Base-by-base conservation (phyloP, 2,113 vertebrate genomes). In the Pseudorhombus dupliciocellatus region DNA sequence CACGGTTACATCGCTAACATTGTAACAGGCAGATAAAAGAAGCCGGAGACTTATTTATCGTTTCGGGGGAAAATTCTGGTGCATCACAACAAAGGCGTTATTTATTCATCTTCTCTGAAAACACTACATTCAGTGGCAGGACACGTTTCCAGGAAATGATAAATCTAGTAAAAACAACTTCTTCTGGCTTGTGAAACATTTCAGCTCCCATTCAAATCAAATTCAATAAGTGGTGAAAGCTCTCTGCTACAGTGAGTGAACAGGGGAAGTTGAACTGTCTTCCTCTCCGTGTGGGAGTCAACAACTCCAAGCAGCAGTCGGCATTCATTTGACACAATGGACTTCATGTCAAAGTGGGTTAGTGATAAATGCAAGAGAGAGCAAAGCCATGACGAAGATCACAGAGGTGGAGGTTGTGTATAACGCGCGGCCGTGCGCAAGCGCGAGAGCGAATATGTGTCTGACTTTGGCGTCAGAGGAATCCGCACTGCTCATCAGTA, bases 401-500 rank as follows among this genome's bases (percentile, higher is more conserved):
- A 67, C 50, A 67, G 48, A 85, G 68, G 62, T 81, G 72, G 67
- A 87, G 70, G 69, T 75, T 71, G 84, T 70, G 56, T 62, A 50
- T 65, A 7, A 46, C 10, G 56, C 25, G 57, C 7, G 18, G 30
- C 14, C 63, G 31, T 37, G 21, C n/a, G 46, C 22, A 24, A 7
- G 21, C 16, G 34, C 24, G 57, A 61, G 26, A 42, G 42, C 18
- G 42, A 16, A 9, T 26, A 50, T 40, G 42, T 2, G 46, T 7
- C n/a, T 63, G 62, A 66, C 71, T 62, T 81, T 40, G 4, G 31
- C 63, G 55, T 79, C 46, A 59, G 54, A 71, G 69, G 50, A 79
- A 81, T 85, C 70, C 34, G 81, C 82, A 48, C 51, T 10, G 7
- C 44, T 83, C 84, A 90, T 90, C 60, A 85, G 77, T 79, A 85